phyloP scores from a whole-genome alignment of 2,113 vertebrate genomes.

The Triplophysa dalaica region DNA sequence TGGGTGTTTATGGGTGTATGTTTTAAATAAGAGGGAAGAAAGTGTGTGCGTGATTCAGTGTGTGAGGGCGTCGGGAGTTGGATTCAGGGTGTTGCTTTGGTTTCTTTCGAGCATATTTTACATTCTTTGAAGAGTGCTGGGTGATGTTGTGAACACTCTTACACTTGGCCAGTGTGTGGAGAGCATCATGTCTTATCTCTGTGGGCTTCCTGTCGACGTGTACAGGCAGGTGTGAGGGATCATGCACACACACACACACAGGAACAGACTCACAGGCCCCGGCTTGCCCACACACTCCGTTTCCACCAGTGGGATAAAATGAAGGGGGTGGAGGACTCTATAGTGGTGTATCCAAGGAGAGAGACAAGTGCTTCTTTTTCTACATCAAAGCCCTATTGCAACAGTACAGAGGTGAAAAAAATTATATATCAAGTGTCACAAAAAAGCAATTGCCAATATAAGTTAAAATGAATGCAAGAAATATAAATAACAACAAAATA shows the following conservation, averaged over 20 bases:
- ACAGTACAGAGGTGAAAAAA: background rate
- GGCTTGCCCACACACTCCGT: constrained; percentile 46
- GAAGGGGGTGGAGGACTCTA: constrained; percentile 27
- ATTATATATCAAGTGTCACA: background rate
- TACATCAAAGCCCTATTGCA: constrained; percentile 8
- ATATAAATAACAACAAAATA: background rate
- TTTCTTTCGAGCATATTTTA: constrained; percentile 41
- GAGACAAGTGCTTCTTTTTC: constrained; percentile 26
- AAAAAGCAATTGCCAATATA: background rate
- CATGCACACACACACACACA: constrained; percentile 27
- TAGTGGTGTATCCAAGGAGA: constrained; percentile 35
- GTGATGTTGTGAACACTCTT: constrained; percentile 37
- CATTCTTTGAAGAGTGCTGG: constrained; percentile 29
- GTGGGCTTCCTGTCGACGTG: constrained; percentile 38
- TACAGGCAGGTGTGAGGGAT: constrained; percentile 45
- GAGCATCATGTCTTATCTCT: constrained; percentile 41
- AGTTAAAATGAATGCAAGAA: background rate
- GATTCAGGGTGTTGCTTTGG: constrained; percentile 30
- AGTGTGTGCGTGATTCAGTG: background rate
- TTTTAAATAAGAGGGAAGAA: constrained; percentile 16
- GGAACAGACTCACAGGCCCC: constrained; percentile 31
- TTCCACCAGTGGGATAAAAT: constrained; percentile 40
- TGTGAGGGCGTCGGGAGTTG: constrained; percentile 12
- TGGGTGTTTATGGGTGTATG: constrained; percentile 3
- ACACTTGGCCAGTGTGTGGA: constrained; percentile 31